These are phyloP conservation scores for Drosophila falleni DNA, from an alignment of 2,888 invertebrate genomes.

Conservation along the genomic window DNA sequence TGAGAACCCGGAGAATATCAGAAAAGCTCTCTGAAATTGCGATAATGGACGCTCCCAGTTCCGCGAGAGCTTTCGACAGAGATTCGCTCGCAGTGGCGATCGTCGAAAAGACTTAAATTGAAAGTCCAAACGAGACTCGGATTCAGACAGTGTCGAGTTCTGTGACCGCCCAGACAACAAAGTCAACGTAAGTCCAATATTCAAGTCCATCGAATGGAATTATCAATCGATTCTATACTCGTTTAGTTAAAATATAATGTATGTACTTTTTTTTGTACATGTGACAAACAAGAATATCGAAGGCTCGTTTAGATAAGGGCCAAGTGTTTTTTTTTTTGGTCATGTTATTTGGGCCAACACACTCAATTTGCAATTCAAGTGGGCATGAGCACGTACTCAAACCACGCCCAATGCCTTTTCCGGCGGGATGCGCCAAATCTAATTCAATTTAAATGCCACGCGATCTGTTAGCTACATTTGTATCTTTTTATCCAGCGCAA, in stretches of 20 bases:
- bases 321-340: conserved; percentile 27
- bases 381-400: conserved; percentile 51
- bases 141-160: conserved; percentile 78
- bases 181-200: conserved; percentile 59
- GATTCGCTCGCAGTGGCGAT: conserved; percentile 41
- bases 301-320: conserved; percentile 47
- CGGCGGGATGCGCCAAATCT: conserved; percentile 30
- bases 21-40: conserved; percentile 32
- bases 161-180: conserved; percentile 64
- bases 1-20: conserved; percentile 11
- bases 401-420: conserved; percentile 58
- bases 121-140: conserved; percentile 60
- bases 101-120: conserved; percentile 78
- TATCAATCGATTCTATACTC: conserved; percentile 14
- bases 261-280: conserved; percentile 11
- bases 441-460: conserved; percentile 26
- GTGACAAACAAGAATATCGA: conserved; percentile 30
- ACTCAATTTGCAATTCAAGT: conserved; percentile 2
- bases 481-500: conserved; percentile 28
- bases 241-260: conserved; percentile 9
- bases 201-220: conserved; percentile 11
- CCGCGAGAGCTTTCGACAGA: conserved; percentile 46
- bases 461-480: conserved; percentile 48
- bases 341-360: conserved; percentile 22
- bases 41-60: conserved; percentile 31